These are phyloP conservation scores for Blastomussa wellsi DNA, from an alignment of 92 coral and sea anemone genomes.

Conservation along the genomic window DNA sequence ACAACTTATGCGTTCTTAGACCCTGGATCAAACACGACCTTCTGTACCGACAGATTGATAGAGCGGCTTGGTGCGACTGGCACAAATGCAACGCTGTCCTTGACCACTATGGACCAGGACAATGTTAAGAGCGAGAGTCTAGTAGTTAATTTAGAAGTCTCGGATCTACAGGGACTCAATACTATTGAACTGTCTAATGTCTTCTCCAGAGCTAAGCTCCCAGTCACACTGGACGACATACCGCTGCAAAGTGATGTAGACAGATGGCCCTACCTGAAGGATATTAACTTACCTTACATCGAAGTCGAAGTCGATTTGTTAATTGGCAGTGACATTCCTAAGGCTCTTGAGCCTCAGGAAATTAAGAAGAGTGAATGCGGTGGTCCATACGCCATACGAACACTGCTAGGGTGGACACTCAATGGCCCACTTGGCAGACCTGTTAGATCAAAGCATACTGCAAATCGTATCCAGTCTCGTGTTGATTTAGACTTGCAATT, in stretches of 20 bases:
- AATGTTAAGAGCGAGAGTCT: conserved; percentile 28
- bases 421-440: conserved; percentile 75
- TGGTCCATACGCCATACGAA: conserved; percentile 65
- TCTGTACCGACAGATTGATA: conserved; percentile 57
- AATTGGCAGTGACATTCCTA: conserved; percentile 61
- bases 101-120: conserved; percentile 51
- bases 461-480: conserved; percentile 40
- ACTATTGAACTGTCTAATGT: conserved; percentile 50
- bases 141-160: conserved; percentile 52
- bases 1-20: conserved; percentile 38
- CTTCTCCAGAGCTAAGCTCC: conserved; percentile 51
- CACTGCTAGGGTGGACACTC: conserved; percentile 72
- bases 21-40: conserved; percentile 57
- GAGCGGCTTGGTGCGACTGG: conserved; percentile 47
- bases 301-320: conserved; percentile 53
- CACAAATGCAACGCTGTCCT: conserved; percentile 31
- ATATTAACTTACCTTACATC: conserved; percentile 30
- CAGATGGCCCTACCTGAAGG: conserved; percentile 51
- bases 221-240: conserved; percentile 49
- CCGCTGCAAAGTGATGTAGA: conserved; percentile 57
- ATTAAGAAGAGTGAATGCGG: conserved; percentile 49
- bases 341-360: conserved; percentile 66
- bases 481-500: conserved; percentile 51
- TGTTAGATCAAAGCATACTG: conserved; percentile 11
- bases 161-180: conserved; percentile 46